phyloP scores from a whole-genome alignment of 2,113 vertebrate species.

The Rana temporaria region DNA sequence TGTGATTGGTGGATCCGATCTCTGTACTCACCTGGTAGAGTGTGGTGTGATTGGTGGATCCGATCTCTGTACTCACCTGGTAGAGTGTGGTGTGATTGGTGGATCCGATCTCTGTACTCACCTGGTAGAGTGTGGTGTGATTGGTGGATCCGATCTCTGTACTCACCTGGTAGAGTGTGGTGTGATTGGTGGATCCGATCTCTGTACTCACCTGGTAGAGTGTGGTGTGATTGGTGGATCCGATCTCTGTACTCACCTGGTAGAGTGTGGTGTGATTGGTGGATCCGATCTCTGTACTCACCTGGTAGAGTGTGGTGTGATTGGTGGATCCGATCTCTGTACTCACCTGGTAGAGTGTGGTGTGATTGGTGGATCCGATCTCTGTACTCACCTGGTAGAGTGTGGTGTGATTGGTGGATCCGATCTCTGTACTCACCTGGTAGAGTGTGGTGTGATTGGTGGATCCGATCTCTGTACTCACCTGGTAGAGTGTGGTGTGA shows the following conservation, averaged over 20 bases:
- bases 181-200: slow-evolving; percentile 76
- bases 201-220: too few relatives aligned
- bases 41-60: slow-evolving; percentile 77
- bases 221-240: slow-evolving; percentile 77
- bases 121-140: slow-evolving; percentile 85
- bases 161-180: slow-evolving; percentile 85
- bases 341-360: slow-evolving; percentile 85
- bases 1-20: slow-evolving; percentile 76
- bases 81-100: slow-evolving; percentile 82
- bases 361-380: slow-evolving; percentile 76
- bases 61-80: too few relatives aligned
- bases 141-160: too few relatives aligned
- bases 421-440: too few relatives aligned
- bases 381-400: too few relatives aligned
- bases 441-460: slow-evolving; percentile 82
- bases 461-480: too few relatives aligned
- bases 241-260: too few relatives aligned
- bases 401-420: slow-evolving; percentile 77
- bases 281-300: too few relatives aligned
- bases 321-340: too few relatives aligned
- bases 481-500: slow-evolving; percentile 85
- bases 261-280: slow-evolving; percentile 82
- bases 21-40: too few relatives aligned
- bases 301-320: slow-evolving; percentile 85
- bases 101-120: too few relatives aligned